phyloP scores from a whole-genome alignment of 2,797 vertebrate species.

The Ambastaia sidthimunki region DNA sequence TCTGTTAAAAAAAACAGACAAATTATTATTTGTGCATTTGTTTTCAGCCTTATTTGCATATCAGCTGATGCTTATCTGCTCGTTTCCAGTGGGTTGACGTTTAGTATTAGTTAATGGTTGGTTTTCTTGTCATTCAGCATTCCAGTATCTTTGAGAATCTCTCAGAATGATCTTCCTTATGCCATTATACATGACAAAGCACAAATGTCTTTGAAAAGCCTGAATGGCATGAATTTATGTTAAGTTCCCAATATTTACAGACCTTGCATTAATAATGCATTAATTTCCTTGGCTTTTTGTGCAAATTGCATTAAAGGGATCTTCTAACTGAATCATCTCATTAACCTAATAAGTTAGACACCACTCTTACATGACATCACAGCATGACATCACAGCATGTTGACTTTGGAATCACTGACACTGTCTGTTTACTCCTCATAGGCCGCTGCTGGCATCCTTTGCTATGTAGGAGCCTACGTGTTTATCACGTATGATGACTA shows the following conservation, averaged over 20 bases:
- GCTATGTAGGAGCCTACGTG: conserved; percentile 96
- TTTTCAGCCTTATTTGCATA: neutral
- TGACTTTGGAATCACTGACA: neutral
- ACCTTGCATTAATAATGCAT: too few species aligned
- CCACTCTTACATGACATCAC: too few species aligned
- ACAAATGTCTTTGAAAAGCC: too few species aligned
- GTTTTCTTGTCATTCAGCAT: conserved; percentile 2
- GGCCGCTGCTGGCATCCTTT: conserved; percentile 96
- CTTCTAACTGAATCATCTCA: too few species aligned
- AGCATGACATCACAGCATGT: too few species aligned
- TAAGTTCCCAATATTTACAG: too few species aligned
- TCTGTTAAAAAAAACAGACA: neutral
- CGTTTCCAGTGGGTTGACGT: neutral
- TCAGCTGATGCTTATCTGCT: neutral
- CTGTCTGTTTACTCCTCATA: conserved; percentile 62
- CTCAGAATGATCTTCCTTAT: neutral
- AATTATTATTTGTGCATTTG: neutral
- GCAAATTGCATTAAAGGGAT: too few species aligned
- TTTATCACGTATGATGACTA: conserved; percentile 99
- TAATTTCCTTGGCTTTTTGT: too few species aligned
- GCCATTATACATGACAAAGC: neutral
- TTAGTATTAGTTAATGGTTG: too few species aligned
- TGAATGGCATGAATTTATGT: too few species aligned
- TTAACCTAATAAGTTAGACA: too few species aligned
- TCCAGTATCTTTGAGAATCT: neutral